phyloP scores from a whole-genome alignment of 2,888 invertebrate species.

The Atherix ibis region DNA sequence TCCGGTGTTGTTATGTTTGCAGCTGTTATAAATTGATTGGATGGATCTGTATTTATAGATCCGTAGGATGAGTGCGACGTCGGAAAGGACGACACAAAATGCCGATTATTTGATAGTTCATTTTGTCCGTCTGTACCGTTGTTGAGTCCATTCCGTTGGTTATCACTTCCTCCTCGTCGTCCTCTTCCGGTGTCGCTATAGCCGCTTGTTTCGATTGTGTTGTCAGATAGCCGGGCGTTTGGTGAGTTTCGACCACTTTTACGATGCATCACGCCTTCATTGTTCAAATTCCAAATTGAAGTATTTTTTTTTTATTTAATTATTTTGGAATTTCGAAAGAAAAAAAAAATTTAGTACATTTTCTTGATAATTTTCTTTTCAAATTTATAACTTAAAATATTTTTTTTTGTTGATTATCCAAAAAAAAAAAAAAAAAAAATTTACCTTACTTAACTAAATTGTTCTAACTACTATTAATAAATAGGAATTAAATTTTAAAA shows the following conservation, averaged over 20 bases:
- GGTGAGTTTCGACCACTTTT: conserved; percentile 19
- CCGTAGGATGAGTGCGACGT: conserved; percentile 21
- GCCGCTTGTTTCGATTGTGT: conserved; percentile 13
- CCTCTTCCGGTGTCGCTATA: too few species aligned
- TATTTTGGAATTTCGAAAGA: neutral
- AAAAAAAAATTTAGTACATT: neutral
- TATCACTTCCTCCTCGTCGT: too few species aligned
- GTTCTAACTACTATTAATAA: too few species aligned
- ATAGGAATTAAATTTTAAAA: too few species aligned
- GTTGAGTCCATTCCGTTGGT: conserved; percentile 16
- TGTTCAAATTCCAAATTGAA: conserved; percentile 3
- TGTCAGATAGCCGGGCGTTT: too few species aligned
- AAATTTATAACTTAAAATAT: too few species aligned
- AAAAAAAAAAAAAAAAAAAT: too few species aligned
- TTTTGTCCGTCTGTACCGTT: conserved; percentile 18
- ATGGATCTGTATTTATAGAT: conserved; percentile 17
- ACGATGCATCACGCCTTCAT: conserved; percentile 40
- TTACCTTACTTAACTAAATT: too few species aligned
- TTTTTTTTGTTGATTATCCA: too few species aligned
- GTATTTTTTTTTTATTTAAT: neutral
- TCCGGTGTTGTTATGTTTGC: neutral
- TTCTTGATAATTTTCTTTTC: neutral
- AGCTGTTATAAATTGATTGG: conserved; percentile 3
- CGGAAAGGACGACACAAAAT: conserved; percentile 16
- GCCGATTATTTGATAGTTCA: conserved; percentile 15